These are phyloP conservation scores for Alligator mississippiensis DNA, from an alignment of 2,113 vertebrate genomes.

Conservation along the genomic window DNA sequence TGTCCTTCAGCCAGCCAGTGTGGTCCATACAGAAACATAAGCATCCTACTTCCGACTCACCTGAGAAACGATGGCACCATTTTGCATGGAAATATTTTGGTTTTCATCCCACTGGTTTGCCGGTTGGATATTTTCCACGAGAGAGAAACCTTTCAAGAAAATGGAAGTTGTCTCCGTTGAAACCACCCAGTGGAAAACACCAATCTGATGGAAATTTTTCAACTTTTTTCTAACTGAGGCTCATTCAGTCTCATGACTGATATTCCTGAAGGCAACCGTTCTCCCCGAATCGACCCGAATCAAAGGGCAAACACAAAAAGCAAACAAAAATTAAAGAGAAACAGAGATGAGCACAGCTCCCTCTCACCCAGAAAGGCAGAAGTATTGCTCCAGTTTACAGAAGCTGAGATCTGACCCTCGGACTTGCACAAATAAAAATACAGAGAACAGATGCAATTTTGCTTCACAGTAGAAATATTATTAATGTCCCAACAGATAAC, in stretches of 20 bases:
- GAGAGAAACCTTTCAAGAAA: not conserved
- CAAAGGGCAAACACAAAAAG: not conserved
- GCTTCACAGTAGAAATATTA: constrained; percentile 52
- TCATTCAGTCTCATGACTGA: not conserved
- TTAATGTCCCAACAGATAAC: constrained; percentile 14
- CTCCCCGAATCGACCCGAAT: not conserved
- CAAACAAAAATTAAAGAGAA: not conserved
- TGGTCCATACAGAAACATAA: fast-evolving
- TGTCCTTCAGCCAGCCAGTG: not conserved
- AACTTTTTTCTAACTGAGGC: not conserved
- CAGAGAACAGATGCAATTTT: constrained; percentile 43
- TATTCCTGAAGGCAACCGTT: not conserved
- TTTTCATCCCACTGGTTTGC: not conserved
- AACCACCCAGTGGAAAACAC: not conserved
- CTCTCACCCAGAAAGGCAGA: not conserved
- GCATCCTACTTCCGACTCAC: not conserved
- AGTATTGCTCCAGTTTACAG: not conserved
- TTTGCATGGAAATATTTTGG: not conserved
- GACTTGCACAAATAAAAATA: constrained; percentile 1
- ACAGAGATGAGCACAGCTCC: not conserved
- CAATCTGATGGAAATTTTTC: not conserved
- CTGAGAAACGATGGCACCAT: not conserved
- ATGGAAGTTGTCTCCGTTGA: not conserved
- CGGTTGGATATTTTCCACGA: not conserved
- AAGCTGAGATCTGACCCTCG: constrained; percentile 2